phyloP scores from a whole-genome alignment of 2,113 vertebrate genomes.

The Heptranchias perlo region DNA sequence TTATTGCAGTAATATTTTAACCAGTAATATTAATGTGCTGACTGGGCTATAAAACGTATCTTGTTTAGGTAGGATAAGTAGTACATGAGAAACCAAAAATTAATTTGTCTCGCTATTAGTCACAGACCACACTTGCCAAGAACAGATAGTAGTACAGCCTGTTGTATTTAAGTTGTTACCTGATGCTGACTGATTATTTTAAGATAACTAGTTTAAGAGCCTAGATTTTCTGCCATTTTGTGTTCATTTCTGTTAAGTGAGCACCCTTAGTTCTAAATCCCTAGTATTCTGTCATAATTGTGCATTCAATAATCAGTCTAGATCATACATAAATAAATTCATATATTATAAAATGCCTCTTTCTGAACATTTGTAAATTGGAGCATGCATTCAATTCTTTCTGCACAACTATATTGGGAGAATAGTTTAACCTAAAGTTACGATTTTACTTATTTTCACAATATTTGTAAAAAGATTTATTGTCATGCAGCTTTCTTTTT shows the following conservation, averaged over 20 bases:
- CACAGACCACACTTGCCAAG: not conserved
- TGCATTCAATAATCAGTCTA: not conserved
- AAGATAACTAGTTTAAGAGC: not conserved
- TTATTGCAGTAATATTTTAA: not conserved
- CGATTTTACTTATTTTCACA: not conserved
- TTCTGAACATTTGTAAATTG: not conserved
- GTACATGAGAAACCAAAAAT: not conserved
- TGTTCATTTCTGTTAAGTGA: not conserved
- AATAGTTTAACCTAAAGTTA: not conserved
- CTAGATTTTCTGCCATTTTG: not conserved
- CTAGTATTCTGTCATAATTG: not conserved
- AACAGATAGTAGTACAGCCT: not conserved
- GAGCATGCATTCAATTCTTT: not conserved
- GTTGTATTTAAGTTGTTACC: not conserved
- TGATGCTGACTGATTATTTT: not conserved
- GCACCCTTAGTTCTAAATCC: not conserved
- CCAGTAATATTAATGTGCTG: not conserved
- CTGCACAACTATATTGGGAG: not conserved
- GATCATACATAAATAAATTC: not conserved
- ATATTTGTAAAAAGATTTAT: not conserved
- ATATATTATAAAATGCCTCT: not conserved
- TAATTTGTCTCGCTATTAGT: not conserved
- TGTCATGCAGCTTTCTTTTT: not conserved
- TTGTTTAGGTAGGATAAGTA: not conserved
- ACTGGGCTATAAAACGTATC: not conserved